Evolutionary conservation across 2,797 vertebrate genomes (phyloP).

Genomic region (Hippopotamyrus pictus): DNA sequence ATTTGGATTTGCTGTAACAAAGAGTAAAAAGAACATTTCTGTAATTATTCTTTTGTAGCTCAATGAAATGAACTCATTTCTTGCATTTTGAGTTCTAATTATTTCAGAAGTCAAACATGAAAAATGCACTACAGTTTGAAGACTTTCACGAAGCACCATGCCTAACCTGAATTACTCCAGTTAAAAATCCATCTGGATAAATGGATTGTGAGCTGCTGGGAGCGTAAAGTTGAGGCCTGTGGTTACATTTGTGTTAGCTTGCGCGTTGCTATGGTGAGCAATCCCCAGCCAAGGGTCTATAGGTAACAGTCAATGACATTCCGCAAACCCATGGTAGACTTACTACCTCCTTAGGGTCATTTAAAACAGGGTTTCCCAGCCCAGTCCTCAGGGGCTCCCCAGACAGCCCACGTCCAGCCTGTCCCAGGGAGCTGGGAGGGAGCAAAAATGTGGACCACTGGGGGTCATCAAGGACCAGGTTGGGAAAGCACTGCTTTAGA

Average conservation of each 20-base stretch:
- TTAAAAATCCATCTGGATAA: background rate
- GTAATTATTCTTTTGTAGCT: background rate
- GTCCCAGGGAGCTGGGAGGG: background rate
- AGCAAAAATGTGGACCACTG: background rate
- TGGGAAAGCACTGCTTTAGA: background rate
- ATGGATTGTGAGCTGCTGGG: background rate
- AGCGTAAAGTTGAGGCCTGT: background rate
- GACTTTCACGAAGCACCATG: background rate
- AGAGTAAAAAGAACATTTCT: background rate
- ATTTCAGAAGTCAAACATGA: conserved; percentile 1
- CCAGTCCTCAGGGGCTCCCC: background rate
- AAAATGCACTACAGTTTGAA: background rate
- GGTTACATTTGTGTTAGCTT: background rate
- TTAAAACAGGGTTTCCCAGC: background rate
- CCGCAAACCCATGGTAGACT: background rate
- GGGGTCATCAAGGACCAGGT: background rate
- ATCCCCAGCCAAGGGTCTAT: background rate
- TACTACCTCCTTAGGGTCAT: background rate
- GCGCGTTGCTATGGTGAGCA: background rate
- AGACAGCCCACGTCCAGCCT: background rate
- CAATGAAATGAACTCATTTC: background rate
- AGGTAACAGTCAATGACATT: background rate
- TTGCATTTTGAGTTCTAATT: conserved; percentile 1
- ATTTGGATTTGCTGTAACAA: background rate
- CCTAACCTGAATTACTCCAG: background rate